These are phyloP conservation scores for Halcyon smyrnensis DNA, from an alignment of 2,797 vertebrate species.

Conservation along the genomic window DNA sequence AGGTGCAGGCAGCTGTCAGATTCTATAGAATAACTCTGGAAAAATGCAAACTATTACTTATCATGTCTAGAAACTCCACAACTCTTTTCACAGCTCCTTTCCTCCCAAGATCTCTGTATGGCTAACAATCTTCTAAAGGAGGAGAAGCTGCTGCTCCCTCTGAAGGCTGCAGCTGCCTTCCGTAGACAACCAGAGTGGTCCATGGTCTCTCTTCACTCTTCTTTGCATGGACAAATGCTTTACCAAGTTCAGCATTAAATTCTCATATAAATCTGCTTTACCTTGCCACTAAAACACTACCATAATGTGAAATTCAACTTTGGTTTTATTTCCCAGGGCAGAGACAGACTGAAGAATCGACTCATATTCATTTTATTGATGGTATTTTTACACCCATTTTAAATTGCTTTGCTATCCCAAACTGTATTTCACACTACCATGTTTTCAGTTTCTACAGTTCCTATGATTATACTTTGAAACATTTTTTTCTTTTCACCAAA, in stretches of 20 bases:
- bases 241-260: not conserved
- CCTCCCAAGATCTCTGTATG: not conserved
- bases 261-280: not conserved
- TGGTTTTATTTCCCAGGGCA: conserved; percentile 49
- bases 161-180: not conserved
- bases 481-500: not conserved
- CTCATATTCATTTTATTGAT: not conserved
- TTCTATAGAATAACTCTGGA: not conserved
- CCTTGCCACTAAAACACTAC: not conserved
- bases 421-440: not conserved
- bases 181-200: not conserved
- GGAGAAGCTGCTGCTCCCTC: not conserved
- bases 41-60: not conserved
- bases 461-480: not conserved
- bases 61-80: not conserved
- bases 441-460: not conserved
- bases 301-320: conserved; percentile 1
- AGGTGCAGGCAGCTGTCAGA: not conserved
- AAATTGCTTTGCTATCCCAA: conserved; percentile 30
- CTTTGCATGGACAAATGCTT: not conserved
- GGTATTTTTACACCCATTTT: not conserved
- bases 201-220: not conserved
- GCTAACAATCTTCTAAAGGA: not conserved
- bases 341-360: not conserved
- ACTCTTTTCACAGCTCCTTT: not conserved